phyloP scores from a whole-genome alignment of 2,888 invertebrate species.

The Eumacrocentrus americanus region DNA sequence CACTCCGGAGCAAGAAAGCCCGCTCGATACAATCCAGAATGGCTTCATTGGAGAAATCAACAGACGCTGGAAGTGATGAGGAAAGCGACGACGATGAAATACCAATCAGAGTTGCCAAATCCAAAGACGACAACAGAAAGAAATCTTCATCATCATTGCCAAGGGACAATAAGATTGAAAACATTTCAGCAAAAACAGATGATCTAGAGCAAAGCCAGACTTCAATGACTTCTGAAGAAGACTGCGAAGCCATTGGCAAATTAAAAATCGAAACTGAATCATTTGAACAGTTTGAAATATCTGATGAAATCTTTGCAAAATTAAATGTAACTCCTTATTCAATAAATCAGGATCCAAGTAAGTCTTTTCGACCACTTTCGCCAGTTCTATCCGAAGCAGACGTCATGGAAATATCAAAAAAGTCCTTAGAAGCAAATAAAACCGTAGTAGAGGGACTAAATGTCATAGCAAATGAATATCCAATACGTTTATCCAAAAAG shows the following conservation, averaged over 20 bases:
- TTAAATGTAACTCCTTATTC: not conserved
- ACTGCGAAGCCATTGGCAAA: no score
- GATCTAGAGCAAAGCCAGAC: not conserved
- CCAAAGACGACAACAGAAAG: constrained; percentile 6
- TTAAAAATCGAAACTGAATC: no score
- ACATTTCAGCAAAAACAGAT: not conserved
- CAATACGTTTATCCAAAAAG: constrained; percentile 28
- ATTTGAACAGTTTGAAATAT: no score
- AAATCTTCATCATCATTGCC: not conserved
- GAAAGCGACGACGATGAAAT: constrained; percentile 30
- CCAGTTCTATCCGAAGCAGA: constrained; percentile 35
- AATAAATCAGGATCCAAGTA: not conserved
- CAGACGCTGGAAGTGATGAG: constrained; percentile 29
- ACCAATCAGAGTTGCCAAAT: constrained; percentile 22
- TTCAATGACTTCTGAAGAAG: not conserved
- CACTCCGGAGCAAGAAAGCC: constrained; percentile 41
- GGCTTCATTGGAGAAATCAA: constrained; percentile 36
- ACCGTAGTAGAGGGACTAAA: constrained; percentile 37
- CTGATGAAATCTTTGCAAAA: not conserved
- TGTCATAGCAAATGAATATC: constrained; percentile 43
- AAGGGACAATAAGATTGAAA: constrained; percentile 9
- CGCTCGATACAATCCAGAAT: constrained; percentile 40
- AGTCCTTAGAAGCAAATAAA: constrained; percentile 23
- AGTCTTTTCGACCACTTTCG: not conserved
- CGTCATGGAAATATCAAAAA: constrained; percentile 34